Conservation (phyloP, 1,140 invertebrate genomes). For the Augochlora pura region DNA sequence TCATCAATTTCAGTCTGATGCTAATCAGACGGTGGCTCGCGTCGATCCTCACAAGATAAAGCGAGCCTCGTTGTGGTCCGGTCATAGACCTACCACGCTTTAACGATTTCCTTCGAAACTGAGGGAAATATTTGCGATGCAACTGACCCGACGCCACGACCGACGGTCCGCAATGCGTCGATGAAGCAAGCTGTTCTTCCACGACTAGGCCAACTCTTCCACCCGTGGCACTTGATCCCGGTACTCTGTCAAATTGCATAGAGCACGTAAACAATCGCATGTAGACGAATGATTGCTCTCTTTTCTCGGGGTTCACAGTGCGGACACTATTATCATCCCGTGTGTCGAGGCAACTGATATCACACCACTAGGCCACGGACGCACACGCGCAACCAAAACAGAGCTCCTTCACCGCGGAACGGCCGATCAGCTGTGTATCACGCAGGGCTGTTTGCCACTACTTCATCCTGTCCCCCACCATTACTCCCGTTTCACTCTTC, state of each 20-base stretch:
- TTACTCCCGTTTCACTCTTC: slow-evolving; percentile 7
- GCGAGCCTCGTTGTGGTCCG: slow-evolving; percentile 49
- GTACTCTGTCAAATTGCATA: slow-evolving; percentile 52
- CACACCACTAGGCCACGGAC: background rate
- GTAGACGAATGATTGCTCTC: slow-evolving; percentile 1
- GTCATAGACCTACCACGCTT: slow-evolving; percentile 65
- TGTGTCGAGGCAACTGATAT: background rate
- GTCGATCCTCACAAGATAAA: slow-evolving; percentile 38
- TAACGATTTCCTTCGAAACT: slow-evolving; percentile 34
- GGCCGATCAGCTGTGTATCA: slow-evolving; percentile 67
- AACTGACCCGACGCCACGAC: slow-evolving; percentile 36
- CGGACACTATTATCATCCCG: background rate
- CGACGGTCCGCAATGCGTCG: slow-evolving; percentile 32
- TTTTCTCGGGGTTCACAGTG: background rate
- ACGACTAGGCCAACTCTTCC: slow-evolving; percentile 5
- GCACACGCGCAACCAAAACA: background rate
- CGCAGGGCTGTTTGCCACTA: slow-evolving; percentile 48
- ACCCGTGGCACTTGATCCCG: slow-evolving; percentile 14
- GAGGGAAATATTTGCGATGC: slow-evolving; percentile 20
- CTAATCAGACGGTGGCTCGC: slow-evolving; percentile 17
- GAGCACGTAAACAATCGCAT: slow-evolving; percentile 47
- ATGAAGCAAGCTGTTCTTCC: slow-evolving; percentile 3
- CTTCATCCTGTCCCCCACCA: slow-evolving; percentile 35
- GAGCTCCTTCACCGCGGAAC: slow-evolving; percentile 44
- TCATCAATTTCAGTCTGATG: slow-evolving; percentile 62